Percentiles rank a stretch among this genome's conserved stretches.
These are phyloP conservation scores for Trematomus loennbergii DNA, from an alignment of 2,113 vertebrate species.

Conservation along the genomic window DNA sequence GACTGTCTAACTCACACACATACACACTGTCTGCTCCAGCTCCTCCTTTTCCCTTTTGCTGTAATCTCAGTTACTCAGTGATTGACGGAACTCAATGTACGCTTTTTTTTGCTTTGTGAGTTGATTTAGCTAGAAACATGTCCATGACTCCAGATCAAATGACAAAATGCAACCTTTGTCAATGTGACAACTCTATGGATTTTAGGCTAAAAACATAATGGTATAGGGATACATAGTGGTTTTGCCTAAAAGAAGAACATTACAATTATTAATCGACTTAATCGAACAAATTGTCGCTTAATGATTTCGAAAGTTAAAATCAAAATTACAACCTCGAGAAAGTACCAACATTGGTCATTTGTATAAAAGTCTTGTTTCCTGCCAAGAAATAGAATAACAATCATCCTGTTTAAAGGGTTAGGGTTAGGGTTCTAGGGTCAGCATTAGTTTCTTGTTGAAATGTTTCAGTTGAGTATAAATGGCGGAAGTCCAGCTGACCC, in stretches of 20 bases:
- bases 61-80: background rate
- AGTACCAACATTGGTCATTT: background rate
- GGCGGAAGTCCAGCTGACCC: background rate
- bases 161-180: too few species aligned
- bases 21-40: background rate
- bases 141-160: background rate
- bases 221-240: too few species aligned
- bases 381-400: background rate
- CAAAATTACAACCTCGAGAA: background rate
- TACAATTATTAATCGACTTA: too few species aligned
- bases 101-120: background rate
- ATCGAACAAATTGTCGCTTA: too few species aligned
- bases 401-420: too few species aligned
- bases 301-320: background rate
- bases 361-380: background rate
- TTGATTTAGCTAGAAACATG: background rate
- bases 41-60: background rate
- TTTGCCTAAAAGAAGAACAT: too few species aligned
- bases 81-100: background rate
- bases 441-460: background rate
- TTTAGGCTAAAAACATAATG: too few species aligned
- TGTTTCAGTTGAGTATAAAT: background rate
- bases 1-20: background rate
- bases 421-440: too few species aligned
- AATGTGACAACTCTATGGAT: too few species aligned